A percentile compares a stretch with the other conserved stretches of the same genome.
These are phyloP conservation scores for Leptocoma aspasia DNA, from an alignment of 2,113 vertebrate species.

Conservation along the genomic window DNA sequence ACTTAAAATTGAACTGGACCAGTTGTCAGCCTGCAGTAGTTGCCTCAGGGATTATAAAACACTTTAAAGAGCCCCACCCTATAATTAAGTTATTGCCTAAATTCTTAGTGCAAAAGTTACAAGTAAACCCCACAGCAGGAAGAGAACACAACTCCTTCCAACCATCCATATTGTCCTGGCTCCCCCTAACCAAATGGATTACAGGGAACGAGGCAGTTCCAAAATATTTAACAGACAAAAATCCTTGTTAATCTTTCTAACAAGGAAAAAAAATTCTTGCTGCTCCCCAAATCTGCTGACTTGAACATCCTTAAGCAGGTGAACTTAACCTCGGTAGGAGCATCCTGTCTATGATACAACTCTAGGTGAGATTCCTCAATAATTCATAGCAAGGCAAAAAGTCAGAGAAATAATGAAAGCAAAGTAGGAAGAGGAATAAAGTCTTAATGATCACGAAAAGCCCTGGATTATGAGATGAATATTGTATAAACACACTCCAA, in stretches of 20 bases:
- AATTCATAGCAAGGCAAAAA: neutral
- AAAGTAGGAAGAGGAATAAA: neutral
- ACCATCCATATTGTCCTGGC: neutral
- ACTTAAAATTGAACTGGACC: neutral
- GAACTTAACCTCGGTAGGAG: neutral
- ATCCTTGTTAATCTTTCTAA: neutral
- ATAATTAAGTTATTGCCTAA: neutral
- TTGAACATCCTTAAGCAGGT: neutral
- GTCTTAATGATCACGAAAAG: neutral
- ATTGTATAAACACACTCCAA: neutral
- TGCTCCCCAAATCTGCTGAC: neutral
- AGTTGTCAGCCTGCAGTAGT: neutral
- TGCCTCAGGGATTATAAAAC: neutral
- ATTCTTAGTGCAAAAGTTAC: neutral
- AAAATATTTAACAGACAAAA: neutral
- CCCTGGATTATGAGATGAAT: neutral
- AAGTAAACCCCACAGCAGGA: neutral
- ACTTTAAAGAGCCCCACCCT: fast-evolving
- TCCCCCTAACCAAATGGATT: neutral
- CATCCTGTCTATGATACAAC: neutral
- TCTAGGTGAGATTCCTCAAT: neutral
- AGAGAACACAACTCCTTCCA: neutral
- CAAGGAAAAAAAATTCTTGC: neutral
- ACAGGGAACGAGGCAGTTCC: neutral
- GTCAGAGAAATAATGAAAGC: neutral